phyloP scores from a whole-genome alignment of 2,888 invertebrate species.

The Drosophila pseudotakahashii region DNA sequence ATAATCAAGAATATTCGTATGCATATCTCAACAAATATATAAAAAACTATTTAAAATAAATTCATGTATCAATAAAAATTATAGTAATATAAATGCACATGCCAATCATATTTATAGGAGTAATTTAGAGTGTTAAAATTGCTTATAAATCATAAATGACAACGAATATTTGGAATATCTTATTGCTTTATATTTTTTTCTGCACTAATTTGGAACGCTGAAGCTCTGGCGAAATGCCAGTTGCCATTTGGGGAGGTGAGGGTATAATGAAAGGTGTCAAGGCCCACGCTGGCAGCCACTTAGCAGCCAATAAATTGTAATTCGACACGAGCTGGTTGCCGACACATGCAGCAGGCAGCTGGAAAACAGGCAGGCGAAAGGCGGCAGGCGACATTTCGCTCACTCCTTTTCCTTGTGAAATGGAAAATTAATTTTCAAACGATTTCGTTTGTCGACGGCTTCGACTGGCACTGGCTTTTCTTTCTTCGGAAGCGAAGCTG shows the following conservation, averaged over 20 bases:
- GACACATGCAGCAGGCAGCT: conserved; percentile 39
- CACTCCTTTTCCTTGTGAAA: conserved; percentile 63
- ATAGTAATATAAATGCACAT: background rate
- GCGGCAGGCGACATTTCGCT: conserved; percentile 15
- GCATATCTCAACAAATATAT: too few relatives aligned
- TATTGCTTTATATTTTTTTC: background rate
- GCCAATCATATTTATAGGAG: background rate
- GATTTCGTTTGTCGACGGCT: conserved; percentile 65
- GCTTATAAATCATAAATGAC: background rate
- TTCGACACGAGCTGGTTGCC: conserved; percentile 67
- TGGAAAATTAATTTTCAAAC: conserved; percentile 80
- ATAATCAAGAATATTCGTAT: background rate
- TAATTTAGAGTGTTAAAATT: background rate
- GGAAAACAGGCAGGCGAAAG: background rate
- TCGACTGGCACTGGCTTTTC: conserved; percentile 48
- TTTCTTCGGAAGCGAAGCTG: conserved; percentile 25
- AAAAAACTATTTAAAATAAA: too few relatives aligned
- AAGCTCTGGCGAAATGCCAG: background rate
- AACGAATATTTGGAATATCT: too few relatives aligned
- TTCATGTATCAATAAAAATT: background rate
- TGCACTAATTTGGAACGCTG: background rate
- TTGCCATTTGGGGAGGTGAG: conserved; percentile 7
- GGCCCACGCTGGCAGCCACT: conserved; percentile 57
- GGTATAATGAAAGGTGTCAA: conserved; percentile 55
- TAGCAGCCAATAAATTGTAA: conserved; percentile 80